Evolutionary conservation across 2,888 invertebrate genomes (phyloP).

Genomic region (Linnaemya vulpina): DNA sequence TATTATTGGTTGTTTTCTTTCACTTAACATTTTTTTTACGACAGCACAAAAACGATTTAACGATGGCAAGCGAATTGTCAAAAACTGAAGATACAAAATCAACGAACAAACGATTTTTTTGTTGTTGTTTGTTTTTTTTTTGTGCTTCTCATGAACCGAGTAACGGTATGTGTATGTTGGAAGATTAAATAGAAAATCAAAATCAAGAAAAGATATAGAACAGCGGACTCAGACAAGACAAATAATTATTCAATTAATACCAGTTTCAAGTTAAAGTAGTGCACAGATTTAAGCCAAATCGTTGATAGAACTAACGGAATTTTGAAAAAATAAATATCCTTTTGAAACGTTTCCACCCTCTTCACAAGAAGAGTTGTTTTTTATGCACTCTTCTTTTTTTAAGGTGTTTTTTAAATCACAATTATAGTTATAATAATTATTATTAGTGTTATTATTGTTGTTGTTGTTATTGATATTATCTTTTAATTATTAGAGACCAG

Average conservation of each 20-base stretch:
- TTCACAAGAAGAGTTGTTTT: too few relatives aligned
- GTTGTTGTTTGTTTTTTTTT: conserved; percentile 32
- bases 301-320: too few relatives aligned
- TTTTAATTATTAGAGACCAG: too few relatives aligned
- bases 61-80: conserved; percentile 60
- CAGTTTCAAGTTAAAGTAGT: too few relatives aligned
- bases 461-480: too few relatives aligned
- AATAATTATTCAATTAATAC: background rate
- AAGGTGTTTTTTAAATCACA: too few relatives aligned
- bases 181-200: conserved; percentile 14
- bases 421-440: too few relatives aligned
- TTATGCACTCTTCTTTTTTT: too few relatives aligned
- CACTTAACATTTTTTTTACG: conserved; percentile 36
- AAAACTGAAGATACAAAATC: conserved; percentile 56
- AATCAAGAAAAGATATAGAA: background rate
- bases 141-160: conserved; percentile 25
- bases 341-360: too few relatives aligned
- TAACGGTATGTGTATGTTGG: conserved; percentile 63
- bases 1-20: conserved; percentile 56
- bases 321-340: too few relatives aligned
- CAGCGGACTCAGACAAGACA: background rate
- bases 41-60: conserved; percentile 50
- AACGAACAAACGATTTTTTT: conserved; percentile 60
- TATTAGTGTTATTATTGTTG: too few relatives aligned
- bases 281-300: too few relatives aligned